Evolutionary conservation across 2,888 invertebrate genomes (phyloP).

Genomic region (Drosophila meridionalis): DNA sequence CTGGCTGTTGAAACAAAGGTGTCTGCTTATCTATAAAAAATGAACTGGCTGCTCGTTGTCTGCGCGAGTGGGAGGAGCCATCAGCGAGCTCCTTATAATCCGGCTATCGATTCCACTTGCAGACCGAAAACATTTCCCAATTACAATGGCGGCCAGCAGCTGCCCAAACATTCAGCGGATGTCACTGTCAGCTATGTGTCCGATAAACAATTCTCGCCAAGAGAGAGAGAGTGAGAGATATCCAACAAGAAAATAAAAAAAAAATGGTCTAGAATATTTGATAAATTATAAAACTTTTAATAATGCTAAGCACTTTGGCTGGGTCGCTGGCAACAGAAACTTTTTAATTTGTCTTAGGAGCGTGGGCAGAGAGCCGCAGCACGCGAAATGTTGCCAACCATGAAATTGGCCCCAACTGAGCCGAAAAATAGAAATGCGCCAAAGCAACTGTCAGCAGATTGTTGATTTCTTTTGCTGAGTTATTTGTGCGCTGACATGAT

Average conservation of each 20-base stretch:
- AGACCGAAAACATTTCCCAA: conserved; percentile 54
- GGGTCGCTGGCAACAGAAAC: conserved; percentile 51
- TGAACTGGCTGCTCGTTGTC: conserved; percentile 51
- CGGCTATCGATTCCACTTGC: conserved; percentile 47
- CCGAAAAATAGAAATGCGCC: conserved; percentile 28
- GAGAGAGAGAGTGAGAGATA: neutral
- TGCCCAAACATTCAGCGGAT: conserved; percentile 28
- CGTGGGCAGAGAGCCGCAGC: conserved; percentile 52
- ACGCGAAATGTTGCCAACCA: conserved; percentile 70
- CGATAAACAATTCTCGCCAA: conserved; percentile 53
- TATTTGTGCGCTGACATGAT: conserved; percentile 73
- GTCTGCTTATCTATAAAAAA: conserved; percentile 68
- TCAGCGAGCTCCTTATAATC: conserved; percentile 55
- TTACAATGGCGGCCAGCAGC: conserved; percentile 53
- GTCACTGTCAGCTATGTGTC: conserved; percentile 62
- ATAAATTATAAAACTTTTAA: conserved; percentile 79
- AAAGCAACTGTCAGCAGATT: conserved; percentile 72
- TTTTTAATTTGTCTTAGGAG: conserved; percentile 71
- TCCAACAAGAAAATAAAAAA: neutral
- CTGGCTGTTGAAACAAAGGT: conserved; percentile 44
- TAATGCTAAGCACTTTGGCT: conserved; percentile 64
- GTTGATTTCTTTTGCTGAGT: conserved; percentile 55
- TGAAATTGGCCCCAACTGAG: conserved; percentile 60
- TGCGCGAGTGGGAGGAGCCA: neutral
- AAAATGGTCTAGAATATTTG: conserved; percentile 55